Evolutionary conservation across 2,797 vertebrate species (phyloP), one percentile per base, ranked within the genome.

Genomic region (Onychomys leucogaster): DNA sequence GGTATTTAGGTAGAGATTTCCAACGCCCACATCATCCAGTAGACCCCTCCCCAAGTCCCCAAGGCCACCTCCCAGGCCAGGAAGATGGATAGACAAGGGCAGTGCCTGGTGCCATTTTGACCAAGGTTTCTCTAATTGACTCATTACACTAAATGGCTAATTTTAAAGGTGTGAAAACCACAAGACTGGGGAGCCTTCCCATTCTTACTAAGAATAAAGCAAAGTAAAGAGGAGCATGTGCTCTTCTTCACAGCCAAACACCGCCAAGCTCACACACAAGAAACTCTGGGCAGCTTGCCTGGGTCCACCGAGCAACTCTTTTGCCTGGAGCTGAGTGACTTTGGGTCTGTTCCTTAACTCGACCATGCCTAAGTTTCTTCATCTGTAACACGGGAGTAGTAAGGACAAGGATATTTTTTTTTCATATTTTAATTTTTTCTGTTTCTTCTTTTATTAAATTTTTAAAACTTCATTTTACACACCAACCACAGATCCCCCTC

Each of bases 291-390:
- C 34, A 23, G 17, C 52, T 83, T 29, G 21, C 52, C 59, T 21
- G 61, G 65, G 34, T 41, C 90, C 71, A n/a, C 6, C 52, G 5
- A 55, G 52, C 55, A 11, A 73, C 59, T 81, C 34, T 52, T 57
- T 27, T 91, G 43, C 57, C 59, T 80, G 19, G 84, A 89, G 65
- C 77, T 49, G 57, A 27, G 52, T 63, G 94, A 76, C 77, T 69
- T 32, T 16, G 46, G n/a, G 7, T 57, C 76, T 12, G 6, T 90
- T 81, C 65, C 61, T 63, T 57, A 81, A 83, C 32, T 73, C 80
- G 17, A 19, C 43, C 46, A 0, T 77, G 73, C 78, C 97, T 96
- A 67, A 16, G 71, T 95, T 94, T 96, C 82, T 90, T 96, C 86
- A 37, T 67, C 85, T 29, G n/a, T 52, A 55, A 43, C 52, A 5